A percentile compares a stretch with the other conserved stretches of the same genome.
phyloP scores from a whole-genome alignment of 2,888 invertebrate genomes.

The Nematopogon swammerdamellus region DNA sequence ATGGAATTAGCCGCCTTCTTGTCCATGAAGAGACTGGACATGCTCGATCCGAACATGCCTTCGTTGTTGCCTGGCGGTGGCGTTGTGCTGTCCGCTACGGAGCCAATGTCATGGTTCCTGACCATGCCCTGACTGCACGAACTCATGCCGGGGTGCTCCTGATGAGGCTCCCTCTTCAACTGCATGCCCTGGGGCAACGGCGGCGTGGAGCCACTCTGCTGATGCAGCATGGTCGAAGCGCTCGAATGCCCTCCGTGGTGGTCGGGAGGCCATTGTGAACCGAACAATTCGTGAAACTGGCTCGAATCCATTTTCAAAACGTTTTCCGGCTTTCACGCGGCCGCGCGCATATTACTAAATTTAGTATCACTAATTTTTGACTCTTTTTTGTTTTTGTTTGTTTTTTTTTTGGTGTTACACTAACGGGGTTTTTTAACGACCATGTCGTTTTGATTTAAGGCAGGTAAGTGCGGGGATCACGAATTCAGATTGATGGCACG shows the following conservation, averaged over 20 bases:
- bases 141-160: conserved; percentile 27
- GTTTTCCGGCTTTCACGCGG: background rate
- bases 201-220: conserved; percentile 16
- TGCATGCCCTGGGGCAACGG: conserved; percentile 30
- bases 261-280: conserved; percentile 52
- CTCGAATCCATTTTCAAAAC: conserved; percentile 34
- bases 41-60: conserved; percentile 42
- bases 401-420: conserved; percentile 34
- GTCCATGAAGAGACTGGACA: conserved; percentile 52
- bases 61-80: conserved; percentile 45
- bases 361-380: conserved; percentile 13
- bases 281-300: conserved; percentile 49
- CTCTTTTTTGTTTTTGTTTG: conserved; percentile 27
- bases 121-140: conserved; percentile 31
- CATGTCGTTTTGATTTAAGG: conserved; percentile 25
- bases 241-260: conserved; percentile 47
- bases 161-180: conserved; percentile 40
- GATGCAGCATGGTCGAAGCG: conserved; percentile 44
- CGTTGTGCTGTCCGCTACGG: conserved; percentile 59
- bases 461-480: background rate
- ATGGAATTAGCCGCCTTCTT: conserved; percentile 64
- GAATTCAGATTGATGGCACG: no score
- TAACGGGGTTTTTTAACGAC: conserved; percentile 28
- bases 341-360: conserved; percentile 9
- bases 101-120: conserved; percentile 27